Evolutionary conservation across 2,888 invertebrate species (phyloP).

Genomic region (Machimus atricapillus): DNA sequence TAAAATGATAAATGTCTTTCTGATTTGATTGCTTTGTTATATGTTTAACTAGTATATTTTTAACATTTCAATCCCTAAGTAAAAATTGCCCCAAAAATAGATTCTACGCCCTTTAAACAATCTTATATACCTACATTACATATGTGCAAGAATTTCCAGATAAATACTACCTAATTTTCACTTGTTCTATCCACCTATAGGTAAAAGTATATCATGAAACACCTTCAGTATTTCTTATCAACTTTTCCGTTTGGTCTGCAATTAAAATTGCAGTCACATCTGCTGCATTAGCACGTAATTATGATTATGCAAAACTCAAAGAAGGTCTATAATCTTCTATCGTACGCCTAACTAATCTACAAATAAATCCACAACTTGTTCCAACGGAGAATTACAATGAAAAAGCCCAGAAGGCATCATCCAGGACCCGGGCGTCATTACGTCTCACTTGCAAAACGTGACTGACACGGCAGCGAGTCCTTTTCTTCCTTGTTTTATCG

Average conservation of each 20-base stretch:
- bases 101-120: too few relatives aligned
- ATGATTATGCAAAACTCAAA: not conserved
- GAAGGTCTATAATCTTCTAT: not conserved
- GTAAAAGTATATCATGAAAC: not conserved
- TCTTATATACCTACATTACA: too few relatives aligned
- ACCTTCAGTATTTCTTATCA: not conserved
- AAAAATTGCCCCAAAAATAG: too few relatives aligned
- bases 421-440: not conserved
- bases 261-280: not conserved
- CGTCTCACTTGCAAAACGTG: not conserved
- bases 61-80: too few relatives aligned
- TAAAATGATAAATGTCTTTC: too few relatives aligned
- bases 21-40: too few relatives aligned
- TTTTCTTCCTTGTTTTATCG: not conserved
- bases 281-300: not conserved
- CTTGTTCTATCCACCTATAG: too few relatives aligned
- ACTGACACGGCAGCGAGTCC: not conserved
- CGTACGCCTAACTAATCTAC: not conserved
- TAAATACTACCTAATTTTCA: too few relatives aligned
- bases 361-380: conserved; percentile 3
- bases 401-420: not conserved
- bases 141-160: too few relatives aligned
- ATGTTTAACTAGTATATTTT: too few relatives aligned
- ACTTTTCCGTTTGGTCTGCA: not conserved
- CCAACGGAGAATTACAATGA: not conserved